Evolutionary conservation across 2,113 vertebrate species (phyloP).

Genomic region (Lophura nycthemera): DNA sequence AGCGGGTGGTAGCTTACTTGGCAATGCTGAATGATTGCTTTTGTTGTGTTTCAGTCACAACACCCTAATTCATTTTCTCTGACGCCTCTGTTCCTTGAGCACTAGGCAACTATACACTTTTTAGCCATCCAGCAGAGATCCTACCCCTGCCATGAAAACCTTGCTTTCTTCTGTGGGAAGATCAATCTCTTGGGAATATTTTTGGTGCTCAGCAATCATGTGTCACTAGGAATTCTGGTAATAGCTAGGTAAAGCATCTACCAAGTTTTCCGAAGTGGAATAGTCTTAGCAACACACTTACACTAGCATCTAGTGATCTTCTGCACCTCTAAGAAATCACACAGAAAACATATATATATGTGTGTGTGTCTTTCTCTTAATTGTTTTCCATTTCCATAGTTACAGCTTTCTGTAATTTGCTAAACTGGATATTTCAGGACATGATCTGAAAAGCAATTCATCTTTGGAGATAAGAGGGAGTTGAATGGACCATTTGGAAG

Average conservation of each 20-base stretch:
- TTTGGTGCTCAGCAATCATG: not conserved
- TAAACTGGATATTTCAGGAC: not conserved
- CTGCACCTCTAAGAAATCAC: not conserved
- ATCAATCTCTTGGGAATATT: not conserved
- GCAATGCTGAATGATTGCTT: not conserved
- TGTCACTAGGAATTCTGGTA: not conserved
- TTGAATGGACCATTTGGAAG: not conserved
- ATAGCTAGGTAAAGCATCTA: not conserved
- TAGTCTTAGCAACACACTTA: not conserved
- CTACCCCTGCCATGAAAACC: not conserved
- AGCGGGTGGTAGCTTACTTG: not conserved
- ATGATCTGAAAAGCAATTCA: not conserved
- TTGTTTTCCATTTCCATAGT: not conserved
- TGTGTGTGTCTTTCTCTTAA: not conserved
- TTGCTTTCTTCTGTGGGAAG: not conserved
- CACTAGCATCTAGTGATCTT: not conserved
- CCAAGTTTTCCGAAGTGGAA: not conserved
- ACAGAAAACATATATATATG: not conserved
- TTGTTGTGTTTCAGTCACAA: not conserved
- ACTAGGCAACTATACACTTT: not conserved
- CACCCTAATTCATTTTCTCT: not conserved
- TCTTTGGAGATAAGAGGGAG: not conserved
- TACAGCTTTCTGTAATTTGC: not conserved
- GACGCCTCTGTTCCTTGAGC: not conserved
- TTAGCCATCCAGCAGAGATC: not conserved